Evolutionary conservation across 2,888 invertebrate species (phyloP), one percentile per base, ranked within the genome.

Genomic region (Diaprepes abbreviatus): DNA sequence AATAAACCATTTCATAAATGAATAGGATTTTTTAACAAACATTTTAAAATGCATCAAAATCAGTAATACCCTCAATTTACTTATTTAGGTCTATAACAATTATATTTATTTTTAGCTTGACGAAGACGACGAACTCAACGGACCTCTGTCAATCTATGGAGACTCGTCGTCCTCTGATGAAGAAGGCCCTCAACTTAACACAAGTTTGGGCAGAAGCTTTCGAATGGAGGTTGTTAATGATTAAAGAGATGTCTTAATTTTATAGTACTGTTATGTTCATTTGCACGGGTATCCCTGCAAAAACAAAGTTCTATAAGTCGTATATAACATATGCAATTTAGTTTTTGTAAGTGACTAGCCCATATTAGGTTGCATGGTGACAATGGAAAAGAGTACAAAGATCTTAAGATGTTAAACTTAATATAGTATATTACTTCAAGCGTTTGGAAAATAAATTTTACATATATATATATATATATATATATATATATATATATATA

Each of bases 221-320:
- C 80, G 81, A 71, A 83, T 83, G 82, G 81, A 84, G 76, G 81
- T 83, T 54, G 75, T 81, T 74, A 80, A 82, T 71, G 79, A 80
- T 74, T 81, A 78, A 74, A 75, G 76, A 79, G 77, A 77, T 79
- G 77, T 76, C 76, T 77, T 76, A 72, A 48, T 54, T 63, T 38
- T 24, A 17, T 63, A 45, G 40, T 21, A 31, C 52, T 48, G 7
- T 48, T 60, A 24, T 19, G 16, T 45, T 31, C 31, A 10, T 60
- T 60, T 48, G 2, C 14, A 12, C 4, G 38, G 50, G 38, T 63
- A 36, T 28, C 1, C 38, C 24, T 43, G 7, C 21, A n/a, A 12
- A 38, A 43, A 31, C 24, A 24, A 2, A 7, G 55, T 14, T 4
- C 2, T 14, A 5, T 16, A 12, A 4, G 19, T 36, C 38, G 36